Evolutionary conservation across 2,113 vertebrate species (phyloP).

Genomic region (Callorhinus ursinus): DNA sequence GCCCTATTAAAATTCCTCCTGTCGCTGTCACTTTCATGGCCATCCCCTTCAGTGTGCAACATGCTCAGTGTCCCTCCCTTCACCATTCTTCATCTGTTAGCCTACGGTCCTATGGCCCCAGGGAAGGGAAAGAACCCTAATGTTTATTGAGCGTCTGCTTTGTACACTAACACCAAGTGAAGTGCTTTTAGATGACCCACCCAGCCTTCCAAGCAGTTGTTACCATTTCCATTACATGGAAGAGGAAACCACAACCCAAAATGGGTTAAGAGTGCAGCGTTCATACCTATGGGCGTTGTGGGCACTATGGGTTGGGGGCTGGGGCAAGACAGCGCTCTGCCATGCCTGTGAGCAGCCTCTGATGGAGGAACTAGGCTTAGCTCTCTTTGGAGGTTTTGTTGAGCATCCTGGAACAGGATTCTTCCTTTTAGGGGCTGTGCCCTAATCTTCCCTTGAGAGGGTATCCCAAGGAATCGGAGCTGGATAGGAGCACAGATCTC

Average conservation of each 20-base stretch:
- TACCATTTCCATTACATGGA: background rate
- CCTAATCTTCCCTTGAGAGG: slow-evolving; percentile 22
- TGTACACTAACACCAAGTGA: background rate
- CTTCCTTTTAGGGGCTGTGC: background rate
- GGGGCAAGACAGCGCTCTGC: background rate
- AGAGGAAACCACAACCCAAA: background rate
- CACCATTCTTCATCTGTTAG: slow-evolving; percentile 1
- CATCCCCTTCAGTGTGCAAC: background rate
- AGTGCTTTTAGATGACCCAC: background rate
- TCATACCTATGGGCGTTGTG: background rate
- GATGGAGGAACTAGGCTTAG: background rate
- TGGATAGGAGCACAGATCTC: background rate
- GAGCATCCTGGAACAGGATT: background rate
- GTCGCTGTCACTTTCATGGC: background rate
- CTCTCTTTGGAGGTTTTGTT: slow-evolving; percentile 29
- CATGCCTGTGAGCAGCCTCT: background rate
- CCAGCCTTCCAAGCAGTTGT: slow-evolving; percentile 14
- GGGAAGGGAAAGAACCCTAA: background rate
- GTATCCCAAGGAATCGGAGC: background rate
- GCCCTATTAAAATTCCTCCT: slow-evolving; percentile 5
- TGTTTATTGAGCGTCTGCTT: background rate
- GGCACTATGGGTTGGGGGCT: background rate
- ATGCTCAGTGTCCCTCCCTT: background rate
- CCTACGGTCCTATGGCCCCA: background rate
- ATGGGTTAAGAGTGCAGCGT: background rate